A percentile compares a stretch with the other conserved stretches of the same genome.
Conservation (phyloP, 2,797 vertebrate species). For the Mus caroli region DNA sequence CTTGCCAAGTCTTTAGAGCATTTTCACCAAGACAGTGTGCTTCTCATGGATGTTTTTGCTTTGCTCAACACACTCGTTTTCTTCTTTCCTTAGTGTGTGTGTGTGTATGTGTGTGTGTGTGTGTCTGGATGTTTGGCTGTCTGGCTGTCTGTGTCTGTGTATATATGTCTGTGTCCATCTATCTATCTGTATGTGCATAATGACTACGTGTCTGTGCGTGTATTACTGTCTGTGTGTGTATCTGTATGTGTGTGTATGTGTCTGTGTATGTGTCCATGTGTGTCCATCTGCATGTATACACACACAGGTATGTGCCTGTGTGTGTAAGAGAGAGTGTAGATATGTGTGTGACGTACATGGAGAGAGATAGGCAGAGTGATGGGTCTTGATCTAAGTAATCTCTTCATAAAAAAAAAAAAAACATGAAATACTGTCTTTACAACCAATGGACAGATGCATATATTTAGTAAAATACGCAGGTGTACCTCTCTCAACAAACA, state of each 20-base stretch:
- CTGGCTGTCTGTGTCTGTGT: background rate
- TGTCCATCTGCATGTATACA: background rate
- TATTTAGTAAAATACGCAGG: background rate
- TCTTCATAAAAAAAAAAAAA: background rate
- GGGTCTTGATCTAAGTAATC: background rate
- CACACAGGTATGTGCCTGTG: background rate
- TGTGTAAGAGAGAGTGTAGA: background rate
- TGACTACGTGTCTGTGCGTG: background rate
- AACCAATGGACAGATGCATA: background rate
- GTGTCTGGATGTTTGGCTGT: background rate
- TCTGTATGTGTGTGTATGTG: background rate
- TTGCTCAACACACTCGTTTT: background rate
- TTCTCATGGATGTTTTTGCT: background rate
- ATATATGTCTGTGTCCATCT: background rate
- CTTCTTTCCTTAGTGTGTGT: background rate
- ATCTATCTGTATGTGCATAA: background rate
- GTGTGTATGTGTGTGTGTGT: background rate
- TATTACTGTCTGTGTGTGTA: background rate
- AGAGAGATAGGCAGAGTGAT: background rate
- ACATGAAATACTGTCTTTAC: background rate
- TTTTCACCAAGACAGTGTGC: background rate
- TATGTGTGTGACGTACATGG: background rate
- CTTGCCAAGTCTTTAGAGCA: conserved; percentile 3
- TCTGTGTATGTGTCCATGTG: conserved; percentile 5
- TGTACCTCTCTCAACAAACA: background rate